Percentiles rank a stretch among this genome's conserved stretches.
These are phyloP conservation scores for Caradrina kadenii DNA, from an alignment of 2,888 invertebrate genomes.

Conservation along the genomic window DNA sequence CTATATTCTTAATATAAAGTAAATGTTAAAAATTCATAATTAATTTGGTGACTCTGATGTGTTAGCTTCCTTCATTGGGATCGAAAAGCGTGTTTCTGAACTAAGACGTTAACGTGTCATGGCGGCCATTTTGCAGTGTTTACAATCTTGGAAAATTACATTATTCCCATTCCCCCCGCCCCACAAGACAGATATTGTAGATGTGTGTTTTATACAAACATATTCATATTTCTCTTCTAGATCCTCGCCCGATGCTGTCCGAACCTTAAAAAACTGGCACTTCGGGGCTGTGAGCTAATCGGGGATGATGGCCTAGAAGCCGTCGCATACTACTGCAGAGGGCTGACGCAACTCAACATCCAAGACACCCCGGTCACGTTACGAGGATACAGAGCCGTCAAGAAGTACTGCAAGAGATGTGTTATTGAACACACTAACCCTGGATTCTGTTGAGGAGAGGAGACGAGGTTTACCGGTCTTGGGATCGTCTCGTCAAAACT, in stretches of 20 bases:
- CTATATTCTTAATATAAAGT: too few relatives aligned
- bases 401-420: slow-evolving; percentile 97
- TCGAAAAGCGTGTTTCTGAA: too few relatives aligned
- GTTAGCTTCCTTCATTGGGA: neutral
- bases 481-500: neutral
- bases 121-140: too few relatives aligned
- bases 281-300: slow-evolving; percentile 97
- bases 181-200: too few relatives aligned
- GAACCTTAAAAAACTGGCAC: slow-evolving; percentile 96
- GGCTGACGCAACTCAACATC: slow-evolving; percentile 97
- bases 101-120: too few relatives aligned
- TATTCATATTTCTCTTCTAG: slow-evolving; percentile 82
- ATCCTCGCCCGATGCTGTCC: slow-evolving; percentile 97
- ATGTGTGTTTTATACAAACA: neutral
- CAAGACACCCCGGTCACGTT: slow-evolving; percentile 97
- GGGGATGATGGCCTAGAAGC: slow-evolving; percentile 96
- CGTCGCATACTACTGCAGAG: slow-evolving; percentile 97
- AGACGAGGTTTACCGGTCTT: neutral
- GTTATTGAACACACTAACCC: slow-evolving; percentile 99
- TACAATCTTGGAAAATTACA: too few relatives aligned
- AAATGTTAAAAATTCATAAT: too few relatives aligned
- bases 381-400: slow-evolving; percentile 97
- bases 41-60: neutral
- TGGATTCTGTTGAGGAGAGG: slow-evolving; percentile 92
- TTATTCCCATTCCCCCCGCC: too few relatives aligned